Percentiles rank a stretch among this genome's conserved stretches.
Evolutionary conservation across 2,888 invertebrate genomes (phyloP).

Genomic region (Plebejus melissa): DNA sequence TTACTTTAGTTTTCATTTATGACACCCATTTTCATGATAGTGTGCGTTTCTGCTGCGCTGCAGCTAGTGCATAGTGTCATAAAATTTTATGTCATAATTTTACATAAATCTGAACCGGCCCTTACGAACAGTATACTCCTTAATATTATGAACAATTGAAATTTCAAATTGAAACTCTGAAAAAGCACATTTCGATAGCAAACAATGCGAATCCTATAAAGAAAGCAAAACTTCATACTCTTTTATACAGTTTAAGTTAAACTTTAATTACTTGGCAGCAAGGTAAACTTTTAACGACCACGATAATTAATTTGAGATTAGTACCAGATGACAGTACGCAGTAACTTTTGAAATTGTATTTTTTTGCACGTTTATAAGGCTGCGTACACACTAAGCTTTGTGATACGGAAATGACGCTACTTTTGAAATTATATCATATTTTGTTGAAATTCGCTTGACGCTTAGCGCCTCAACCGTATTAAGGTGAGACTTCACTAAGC

Average conservation of each 20-base stretch:
- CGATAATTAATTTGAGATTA: slow-evolving; percentile 5
- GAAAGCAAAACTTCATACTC: background rate
- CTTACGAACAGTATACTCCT: background rate
- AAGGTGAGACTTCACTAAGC: background rate
- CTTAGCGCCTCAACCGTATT: background rate
- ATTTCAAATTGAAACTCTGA: background rate
- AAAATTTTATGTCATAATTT: background rate
- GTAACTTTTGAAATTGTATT: background rate
- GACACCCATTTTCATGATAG: slow-evolving; percentile 6
- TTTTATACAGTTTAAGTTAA: slow-evolving; percentile 2
- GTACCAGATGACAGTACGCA: background rate
- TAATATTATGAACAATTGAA: background rate
- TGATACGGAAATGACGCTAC: background rate
- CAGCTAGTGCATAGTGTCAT: background rate
- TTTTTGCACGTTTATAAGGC: background rate
- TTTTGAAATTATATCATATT: background rate
- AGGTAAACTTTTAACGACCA: background rate
- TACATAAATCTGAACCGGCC: background rate
- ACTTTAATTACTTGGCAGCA: background rate
- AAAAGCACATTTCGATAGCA: background rate
- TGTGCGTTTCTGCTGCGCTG: slow-evolving; percentile 18
- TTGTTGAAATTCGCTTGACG: background rate
- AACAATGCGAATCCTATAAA: background rate
- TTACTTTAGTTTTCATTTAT: background rate
- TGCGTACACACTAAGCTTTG: background rate